phyloP scores from a whole-genome alignment of 2,113 vertebrate genomes.

The Corythaeola cristata region DNA sequence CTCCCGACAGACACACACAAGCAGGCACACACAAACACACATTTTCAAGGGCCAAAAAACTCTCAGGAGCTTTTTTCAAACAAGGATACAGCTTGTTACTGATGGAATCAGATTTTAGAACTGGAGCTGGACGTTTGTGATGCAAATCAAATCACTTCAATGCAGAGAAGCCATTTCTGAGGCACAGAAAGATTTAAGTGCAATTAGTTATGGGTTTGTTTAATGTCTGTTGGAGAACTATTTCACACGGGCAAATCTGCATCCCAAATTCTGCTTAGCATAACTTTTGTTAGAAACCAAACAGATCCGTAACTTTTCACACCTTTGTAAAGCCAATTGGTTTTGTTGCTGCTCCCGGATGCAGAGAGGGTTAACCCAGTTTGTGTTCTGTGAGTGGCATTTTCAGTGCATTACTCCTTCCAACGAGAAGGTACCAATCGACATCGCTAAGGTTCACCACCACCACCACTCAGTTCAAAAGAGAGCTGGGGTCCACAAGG shows the following conservation, averaged over 20 bases:
- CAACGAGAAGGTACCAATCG: not conserved
- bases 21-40: conserved; percentile 42
- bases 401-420: not conserved
- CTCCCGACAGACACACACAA: not conserved
- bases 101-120: not conserved
- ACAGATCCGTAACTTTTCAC: not conserved
- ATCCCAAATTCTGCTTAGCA: not conserved
- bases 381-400: conserved; percentile 75
- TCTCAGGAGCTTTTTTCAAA: conserved; percentile 55
- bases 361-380: not conserved
- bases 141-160: not conserved
- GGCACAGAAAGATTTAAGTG: not conserved
- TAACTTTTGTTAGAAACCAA: not conserved
- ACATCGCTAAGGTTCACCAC: not conserved
- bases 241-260: not conserved
- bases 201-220: not conserved
- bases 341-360: conserved; percentile 10
- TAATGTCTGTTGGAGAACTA: not conserved
- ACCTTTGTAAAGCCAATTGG: conserved; percentile 20
- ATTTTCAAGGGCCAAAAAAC: conserved; percentile 7
- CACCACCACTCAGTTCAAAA: conserved; percentile 32
- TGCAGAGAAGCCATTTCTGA: not conserved
- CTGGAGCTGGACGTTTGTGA: not conserved
- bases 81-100: conserved; percentile 19
- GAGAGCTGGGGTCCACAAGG: conserved; percentile 12